A percentile compares a stretch with the other conserved stretches of the same genome.
Evolutionary conservation across 2,888 invertebrate species (phyloP).

Genomic region (Acanthoscelides obtectus): DNA sequence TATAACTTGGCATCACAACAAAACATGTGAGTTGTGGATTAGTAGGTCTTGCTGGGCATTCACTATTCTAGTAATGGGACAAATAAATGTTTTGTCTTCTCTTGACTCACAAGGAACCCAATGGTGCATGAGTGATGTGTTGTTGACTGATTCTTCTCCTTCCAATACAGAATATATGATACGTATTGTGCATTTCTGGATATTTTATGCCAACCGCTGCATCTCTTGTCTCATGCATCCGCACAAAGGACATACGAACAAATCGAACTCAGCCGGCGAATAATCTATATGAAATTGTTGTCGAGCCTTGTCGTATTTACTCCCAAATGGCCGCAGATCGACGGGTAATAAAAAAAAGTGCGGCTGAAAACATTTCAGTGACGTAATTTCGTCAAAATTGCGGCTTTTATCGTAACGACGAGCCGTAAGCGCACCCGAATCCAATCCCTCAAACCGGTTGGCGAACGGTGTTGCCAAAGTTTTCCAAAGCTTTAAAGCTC

Average conservation of each 20-base stretch:
- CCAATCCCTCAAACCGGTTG: conserved; percentile 29
- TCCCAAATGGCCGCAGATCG: background rate
- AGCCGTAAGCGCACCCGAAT: conserved; percentile 18
- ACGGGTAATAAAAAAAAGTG: conserved; percentile 15
- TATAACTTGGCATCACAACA: too few relatives aligned
- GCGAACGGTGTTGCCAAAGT: background rate
- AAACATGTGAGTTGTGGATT: too few relatives aligned
- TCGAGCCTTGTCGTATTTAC: background rate
- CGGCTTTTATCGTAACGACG: conserved; percentile 31
- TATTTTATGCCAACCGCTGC: too few relatives aligned
- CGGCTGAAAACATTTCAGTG: conserved; percentile 18
- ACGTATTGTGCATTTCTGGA: too few relatives aligned
- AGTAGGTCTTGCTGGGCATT: too few relatives aligned
- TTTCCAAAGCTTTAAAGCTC: background rate
- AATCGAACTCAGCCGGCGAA: background rate
- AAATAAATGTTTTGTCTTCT: too few relatives aligned
- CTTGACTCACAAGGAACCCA: too few relatives aligned
- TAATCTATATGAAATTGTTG: background rate
- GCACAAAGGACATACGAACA: background rate
- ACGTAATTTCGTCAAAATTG: conserved; percentile 31
- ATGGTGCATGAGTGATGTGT: too few relatives aligned
- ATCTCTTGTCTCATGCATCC: too few relatives aligned
- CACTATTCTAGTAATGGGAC: too few relatives aligned
- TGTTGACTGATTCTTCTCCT: too few relatives aligned
- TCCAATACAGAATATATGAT: too few relatives aligned